These are phyloP conservation scores for Athalia rosae DNA, from an alignment of 2,888 invertebrate genomes.

Conservation along the genomic window DNA sequence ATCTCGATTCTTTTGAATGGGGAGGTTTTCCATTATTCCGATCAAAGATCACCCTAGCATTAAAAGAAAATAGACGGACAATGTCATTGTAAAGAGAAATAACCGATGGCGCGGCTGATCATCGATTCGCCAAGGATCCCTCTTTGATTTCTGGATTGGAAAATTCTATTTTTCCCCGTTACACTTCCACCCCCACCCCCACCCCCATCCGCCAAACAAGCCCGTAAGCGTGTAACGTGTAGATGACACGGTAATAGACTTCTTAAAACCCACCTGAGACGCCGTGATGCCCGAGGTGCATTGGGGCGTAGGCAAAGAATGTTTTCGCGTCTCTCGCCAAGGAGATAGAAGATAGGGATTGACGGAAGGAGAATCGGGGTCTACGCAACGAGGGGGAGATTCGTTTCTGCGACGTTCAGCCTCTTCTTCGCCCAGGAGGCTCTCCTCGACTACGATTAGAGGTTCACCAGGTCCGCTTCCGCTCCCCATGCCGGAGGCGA, in stretches of 20 bases:
- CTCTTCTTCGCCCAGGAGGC: slow-evolving; percentile 81
- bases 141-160: too few species aligned
- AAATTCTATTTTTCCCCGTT: too few species aligned
- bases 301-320: slow-evolving; percentile 89
- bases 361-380: slow-evolving; percentile 84
- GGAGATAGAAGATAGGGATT: slow-evolving; percentile 90
- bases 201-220: too few species aligned
- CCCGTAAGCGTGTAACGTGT: background rate
- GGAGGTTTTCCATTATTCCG: background rate
- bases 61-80: background rate
- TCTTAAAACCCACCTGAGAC: slow-evolving; percentile 77
- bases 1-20: background rate
- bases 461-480: slow-evolving; percentile 79
- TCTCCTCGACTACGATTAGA: slow-evolving; percentile 89
- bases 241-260: background rate
- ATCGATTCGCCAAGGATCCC: background rate
- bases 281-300: slow-evolving; percentile 91
- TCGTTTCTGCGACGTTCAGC: slow-evolving; percentile 73
- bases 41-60: background rate
- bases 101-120: too few species aligned
- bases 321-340: slow-evolving; percentile 87
- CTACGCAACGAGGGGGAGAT: slow-evolving; percentile 79
- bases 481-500: slow-evolving; percentile 55
- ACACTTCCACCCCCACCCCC: too few species aligned
- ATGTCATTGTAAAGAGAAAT: background rate